Conservation (phyloP, 2,888 invertebrate genomes). For the Desoria tigrina region DNA sequence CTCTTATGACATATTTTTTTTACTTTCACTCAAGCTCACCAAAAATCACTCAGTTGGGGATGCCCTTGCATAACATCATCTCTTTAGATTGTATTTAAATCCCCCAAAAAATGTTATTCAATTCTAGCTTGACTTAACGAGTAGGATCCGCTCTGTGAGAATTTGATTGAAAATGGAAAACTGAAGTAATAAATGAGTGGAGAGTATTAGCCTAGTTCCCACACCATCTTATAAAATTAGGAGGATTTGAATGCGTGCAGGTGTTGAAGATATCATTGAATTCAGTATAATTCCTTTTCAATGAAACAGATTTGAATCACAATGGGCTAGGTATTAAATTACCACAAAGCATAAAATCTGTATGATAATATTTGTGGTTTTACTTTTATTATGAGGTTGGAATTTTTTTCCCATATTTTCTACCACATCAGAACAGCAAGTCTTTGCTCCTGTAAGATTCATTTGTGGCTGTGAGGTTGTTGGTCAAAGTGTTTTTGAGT, state of each 20-base stretch:
- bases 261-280: too few relatives aligned
- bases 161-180: neutral
- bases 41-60: conserved; percentile 41
- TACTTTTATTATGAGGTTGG: too few relatives aligned
- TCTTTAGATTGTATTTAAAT: neutral
- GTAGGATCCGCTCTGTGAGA: conserved; percentile 5
- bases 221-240: neutral
- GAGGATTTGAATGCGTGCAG: too few relatives aligned
- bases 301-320: too few relatives aligned
- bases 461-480: neutral
- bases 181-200: neutral
- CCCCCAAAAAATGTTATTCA: neutral
- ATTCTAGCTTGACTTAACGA: neutral
- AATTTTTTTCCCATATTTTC: too few relatives aligned
- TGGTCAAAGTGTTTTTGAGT: conserved; percentile 8
- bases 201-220: conserved; percentile 19
- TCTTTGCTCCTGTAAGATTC: neutral
- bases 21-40: conserved; percentile 45
- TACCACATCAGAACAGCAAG: too few relatives aligned
- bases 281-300: too few relatives aligned
- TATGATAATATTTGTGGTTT: too few relatives aligned
- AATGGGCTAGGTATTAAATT: too few relatives aligned
- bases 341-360: too few relatives aligned
- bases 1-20: conserved; percentile 43
- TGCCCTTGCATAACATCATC: conserved; percentile 37